Conservation (phyloP, 2,888 invertebrate genomes). For the Junonia oenone region DNA sequence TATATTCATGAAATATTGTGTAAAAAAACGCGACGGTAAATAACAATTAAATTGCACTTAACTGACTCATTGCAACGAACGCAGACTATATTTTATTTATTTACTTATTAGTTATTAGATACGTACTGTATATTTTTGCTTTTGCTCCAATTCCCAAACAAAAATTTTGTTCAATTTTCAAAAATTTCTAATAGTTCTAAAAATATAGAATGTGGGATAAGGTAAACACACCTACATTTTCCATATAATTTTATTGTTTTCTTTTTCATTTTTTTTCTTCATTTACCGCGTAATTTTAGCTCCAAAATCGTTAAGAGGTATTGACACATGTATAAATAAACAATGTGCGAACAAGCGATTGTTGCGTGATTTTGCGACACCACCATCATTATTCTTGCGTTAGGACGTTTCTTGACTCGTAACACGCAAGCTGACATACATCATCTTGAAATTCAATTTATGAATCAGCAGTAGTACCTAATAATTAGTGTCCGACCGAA, state of each 20-base stretch:
- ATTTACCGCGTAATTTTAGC: too few species aligned
- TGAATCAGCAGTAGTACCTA: too few species aligned
- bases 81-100: background rate
- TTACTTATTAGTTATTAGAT: background rate
- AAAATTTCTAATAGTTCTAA: too few species aligned
- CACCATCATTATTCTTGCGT: background rate
- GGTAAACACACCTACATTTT: too few species aligned
- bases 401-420: background rate
- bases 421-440: background rate
- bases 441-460: background rate
- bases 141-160: too few species aligned
- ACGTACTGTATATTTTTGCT: too few species aligned
- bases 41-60: background rate
- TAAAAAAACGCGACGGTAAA: background rate
- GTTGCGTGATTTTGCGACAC: background rate
- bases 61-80: background rate
- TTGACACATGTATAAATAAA: background rate
- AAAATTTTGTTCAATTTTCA: too few species aligned
- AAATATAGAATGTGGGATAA: too few species aligned
- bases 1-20: background rate
- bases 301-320: too few species aligned
- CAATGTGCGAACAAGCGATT: background rate
- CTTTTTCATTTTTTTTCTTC: too few species aligned
- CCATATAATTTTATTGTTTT: too few species aligned
- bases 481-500: too few species aligned